Base-by-base conservation (phyloP, 2,113 vertebrate species). In the Crypturellus undulatus region DNA sequence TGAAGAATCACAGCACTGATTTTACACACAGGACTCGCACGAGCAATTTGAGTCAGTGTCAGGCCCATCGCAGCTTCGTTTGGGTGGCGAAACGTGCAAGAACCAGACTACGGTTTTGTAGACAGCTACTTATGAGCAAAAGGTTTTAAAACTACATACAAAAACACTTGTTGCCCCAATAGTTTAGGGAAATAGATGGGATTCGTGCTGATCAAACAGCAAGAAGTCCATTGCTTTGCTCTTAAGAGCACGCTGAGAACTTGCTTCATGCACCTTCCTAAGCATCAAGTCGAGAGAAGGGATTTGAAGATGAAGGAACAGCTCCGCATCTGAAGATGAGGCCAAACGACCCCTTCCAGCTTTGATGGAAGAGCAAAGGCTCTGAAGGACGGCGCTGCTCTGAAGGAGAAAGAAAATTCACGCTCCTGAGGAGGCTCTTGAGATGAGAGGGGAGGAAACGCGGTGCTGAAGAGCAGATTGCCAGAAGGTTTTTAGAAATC, bases 1-100 rank as follows among this genome's bases (percentile, higher is more conserved):
- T 1, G 6, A 38, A 43, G 67, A 8, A 28, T 17, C 72, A 2
- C 13, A 4, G 40, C 9, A 12, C 0, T 10, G 62, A 45, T 58
- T 1, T 12, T 2, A 4, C 16, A 7, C 11, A 13, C 2, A 21
- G 24, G 34, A 4, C 28, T 6, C 3, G 36, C 2, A 49, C 26
- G n/a, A 34, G 25, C 43, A 0, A 3, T 5, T 73, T 70, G 9
- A 13, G 30, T 40, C 25, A 20, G n/a, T n/a, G 22, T 1, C 11
- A 10, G 30, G 20, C 6, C 63, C n/a, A 22, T 43, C n/a, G 8
- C 1, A 3, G 3, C 68, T 70, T 81, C 79, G 21, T 20, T 68
- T 76, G 59, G 8, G 3, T 8, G 32, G 25, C 59, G 60, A 47
- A 69, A 73, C 2, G 3, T 0, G 10, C 40, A 47, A n/a, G 32